Conservation (phyloP, 2,797 vertebrate genomes). For the Coranthus polyacanthus region DNA sequence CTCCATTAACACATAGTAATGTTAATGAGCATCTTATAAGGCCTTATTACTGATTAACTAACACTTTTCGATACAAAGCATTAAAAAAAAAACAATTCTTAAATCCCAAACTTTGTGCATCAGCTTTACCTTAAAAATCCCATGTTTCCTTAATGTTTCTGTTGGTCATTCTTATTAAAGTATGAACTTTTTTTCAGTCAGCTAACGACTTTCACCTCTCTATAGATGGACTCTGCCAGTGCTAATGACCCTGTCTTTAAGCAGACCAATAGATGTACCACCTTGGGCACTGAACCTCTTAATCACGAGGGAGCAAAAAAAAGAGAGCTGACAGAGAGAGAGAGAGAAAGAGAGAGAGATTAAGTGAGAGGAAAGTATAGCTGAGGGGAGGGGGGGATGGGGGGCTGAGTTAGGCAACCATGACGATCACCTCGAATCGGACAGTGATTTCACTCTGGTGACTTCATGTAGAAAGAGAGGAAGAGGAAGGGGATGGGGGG, state of each 20-base stretch:
- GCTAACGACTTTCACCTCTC: constrained; percentile 38
- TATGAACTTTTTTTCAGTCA: constrained; percentile 17
- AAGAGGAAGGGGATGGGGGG: background rate
- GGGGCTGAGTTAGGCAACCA: constrained; percentile 3
- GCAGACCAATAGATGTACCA: constrained; percentile 67
- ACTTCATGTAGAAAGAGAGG: constrained; percentile 32
- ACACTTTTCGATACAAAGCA: no score
- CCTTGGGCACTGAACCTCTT: constrained; percentile 62
- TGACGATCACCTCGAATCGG: constrained; percentile 64
- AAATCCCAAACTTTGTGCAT: no score
- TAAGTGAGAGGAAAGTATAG: background rate
- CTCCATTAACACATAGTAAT: no score
- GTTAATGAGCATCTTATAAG: no score
- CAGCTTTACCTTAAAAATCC: no score
- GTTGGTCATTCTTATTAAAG: constrained; percentile 21
- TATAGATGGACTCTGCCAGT: constrained; percentile 39
- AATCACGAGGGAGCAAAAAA: constrained; percentile 65
- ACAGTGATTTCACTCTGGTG: constrained; percentile 54
- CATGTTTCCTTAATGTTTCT: background rate
- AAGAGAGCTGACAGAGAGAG: constrained; percentile 39
- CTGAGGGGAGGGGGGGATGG: background rate
- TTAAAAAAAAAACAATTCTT: no score
- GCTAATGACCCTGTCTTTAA: constrained; percentile 68
- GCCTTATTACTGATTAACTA: no score
- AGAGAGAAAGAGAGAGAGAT: constrained; percentile 27